Evolutionary conservation across 1,140 invertebrate species (phyloP), one percentile per base, ranked within the genome.

Genomic region (Chrysopa pallens): DNA sequence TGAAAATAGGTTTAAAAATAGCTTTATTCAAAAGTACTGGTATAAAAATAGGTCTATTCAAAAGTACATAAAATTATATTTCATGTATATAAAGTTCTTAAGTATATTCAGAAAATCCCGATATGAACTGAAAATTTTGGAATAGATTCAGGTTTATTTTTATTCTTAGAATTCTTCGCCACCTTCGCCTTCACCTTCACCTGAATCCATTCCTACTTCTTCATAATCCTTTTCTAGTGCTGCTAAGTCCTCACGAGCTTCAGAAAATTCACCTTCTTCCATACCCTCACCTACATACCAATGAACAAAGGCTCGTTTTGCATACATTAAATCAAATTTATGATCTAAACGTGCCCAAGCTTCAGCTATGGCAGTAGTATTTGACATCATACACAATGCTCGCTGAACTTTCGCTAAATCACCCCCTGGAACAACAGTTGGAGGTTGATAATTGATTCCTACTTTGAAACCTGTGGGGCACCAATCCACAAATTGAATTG

Each of bases 231-330:
- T 33, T 33, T 33, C 31, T 33, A 33, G 6, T 2, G 31, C 31
- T 11, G 31, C 31, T 6, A 33, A 33, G n/a, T 33, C 84, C 62
- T 90, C 84, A 52, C 84, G 73, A 38, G 85, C 85, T 60, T 89
- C 84, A 4, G 74, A 78, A 66, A 89, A 89, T 62, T 86, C 83
- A 36, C 79, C 79, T 60, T 85, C 80, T 59, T 87, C 82, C 80
- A 86, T 85, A 56, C 83, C 82, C 68, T 88, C 83, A 46, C 80
- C 80, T 13, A 85, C 79, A 54, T 82, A 84, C 82, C 83, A 88
- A 57, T 87, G 84, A 14, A 87, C 79, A 55, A 87, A 88, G 35
- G 84, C 84, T 47, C 80, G 67, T 68, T 87, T 87, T 56, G 78
- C 76, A 63, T 82, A 84, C 82, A 73, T 85, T 40, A 85, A 59